Conservation (phyloP, 2,888 invertebrate genomes). For the Drosophila mercatorum region DNA sequence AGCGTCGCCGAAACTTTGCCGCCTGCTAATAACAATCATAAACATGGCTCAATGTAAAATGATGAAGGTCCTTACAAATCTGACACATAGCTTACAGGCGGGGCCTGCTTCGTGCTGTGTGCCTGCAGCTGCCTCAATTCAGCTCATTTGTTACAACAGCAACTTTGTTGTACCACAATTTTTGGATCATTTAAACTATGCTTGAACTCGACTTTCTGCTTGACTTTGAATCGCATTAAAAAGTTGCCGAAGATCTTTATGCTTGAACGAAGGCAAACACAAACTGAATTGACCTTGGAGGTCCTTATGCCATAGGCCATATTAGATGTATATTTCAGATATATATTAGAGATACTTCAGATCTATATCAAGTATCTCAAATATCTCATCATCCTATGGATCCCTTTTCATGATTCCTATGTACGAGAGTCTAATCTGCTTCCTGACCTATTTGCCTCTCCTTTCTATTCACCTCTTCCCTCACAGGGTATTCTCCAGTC, state of each 20-base stretch:
- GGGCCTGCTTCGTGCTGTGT: not conserved
- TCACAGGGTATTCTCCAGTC: not conserved
- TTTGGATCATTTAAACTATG: conserved; percentile 60
- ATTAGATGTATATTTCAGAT: not conserved
- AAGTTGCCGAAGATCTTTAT: conserved; percentile 7
- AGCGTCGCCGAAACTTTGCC: conserved; percentile 57
- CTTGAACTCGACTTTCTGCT: conserved; percentile 21
- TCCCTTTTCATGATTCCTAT: no score
- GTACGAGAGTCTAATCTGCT: no score
- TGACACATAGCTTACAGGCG: conserved; percentile 61
- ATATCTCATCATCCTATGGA: no score
- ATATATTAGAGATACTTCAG: not conserved
- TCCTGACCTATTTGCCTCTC: no score
- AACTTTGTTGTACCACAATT: conserved; percentile 56
- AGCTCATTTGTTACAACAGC: conserved; percentile 29
- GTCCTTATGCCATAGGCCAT: no score
- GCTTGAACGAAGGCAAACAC: not conserved
- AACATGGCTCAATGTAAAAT: conserved; percentile 62
- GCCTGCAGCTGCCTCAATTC: not conserved
- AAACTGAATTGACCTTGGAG: not conserved
- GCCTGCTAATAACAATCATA: conserved; percentile 66
- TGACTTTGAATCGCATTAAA: conserved; percentile 21
- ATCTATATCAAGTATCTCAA: not conserved
- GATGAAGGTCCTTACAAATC: conserved; percentile 62
- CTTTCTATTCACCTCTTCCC: no score